Evolutionary conservation across 2,888 invertebrate genomes (phyloP), one percentile per base, ranked within the genome.

Genomic region (Cryptophagus acutangulus): DNA sequence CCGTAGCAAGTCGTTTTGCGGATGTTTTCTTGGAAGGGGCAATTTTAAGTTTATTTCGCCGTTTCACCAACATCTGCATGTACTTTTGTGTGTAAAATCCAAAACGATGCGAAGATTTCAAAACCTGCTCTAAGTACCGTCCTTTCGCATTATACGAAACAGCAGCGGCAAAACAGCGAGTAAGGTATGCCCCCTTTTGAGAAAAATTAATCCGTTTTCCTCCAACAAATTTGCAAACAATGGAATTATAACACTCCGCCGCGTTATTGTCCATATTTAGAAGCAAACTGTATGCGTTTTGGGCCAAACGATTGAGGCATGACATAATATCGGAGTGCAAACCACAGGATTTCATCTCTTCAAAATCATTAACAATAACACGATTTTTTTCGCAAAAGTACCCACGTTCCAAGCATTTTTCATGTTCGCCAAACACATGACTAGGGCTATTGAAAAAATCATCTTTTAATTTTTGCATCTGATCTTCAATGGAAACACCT

Each of bases 191-290:
- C 8, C 57, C 41, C 38, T 43, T 51, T 36, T 46, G 31, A 3
- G 55, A 28, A 46, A 52, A 59, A 45, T 66, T 63, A 5, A 60
- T 53, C 39, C 61, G 39, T 52, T 65, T 66, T 3, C 63, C 66
- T 2, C 61, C 59, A 12, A 57, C 50, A 41, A 53, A 58, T 49
- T 61, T 60, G 3, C 58, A 56, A 3, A 63, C 51, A 3, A 59
- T 45, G 10, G 49, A 51, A 38, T 62, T 61, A 34, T 52, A 64
- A 10, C 41, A 34, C 49, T 63, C 62, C 2, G 61, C 59, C 4
- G 36, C 29, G 42, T 62, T 61, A 25, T 51, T 64, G 33, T 54
- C 50, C 4, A 56, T 51, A 39, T 60, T 43, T 36, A 52, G 43
- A 2, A 58, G 39, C 10, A 59, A 39, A 31, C 31, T 53, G 12